Base-by-base conservation (phyloP, 2,888 invertebrate species). In the Rhamnusium bicolor region DNA sequence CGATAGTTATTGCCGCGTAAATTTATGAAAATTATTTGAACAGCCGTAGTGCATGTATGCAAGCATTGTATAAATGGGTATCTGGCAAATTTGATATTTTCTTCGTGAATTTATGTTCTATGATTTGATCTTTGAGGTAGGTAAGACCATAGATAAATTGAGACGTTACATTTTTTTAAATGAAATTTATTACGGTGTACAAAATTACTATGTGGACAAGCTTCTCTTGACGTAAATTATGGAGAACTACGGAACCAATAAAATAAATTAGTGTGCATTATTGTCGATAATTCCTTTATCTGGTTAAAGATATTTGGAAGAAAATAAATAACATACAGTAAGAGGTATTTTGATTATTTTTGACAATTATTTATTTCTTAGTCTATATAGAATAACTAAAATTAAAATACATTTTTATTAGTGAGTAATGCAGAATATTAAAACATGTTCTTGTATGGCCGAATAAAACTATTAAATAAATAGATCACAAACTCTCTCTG, bases 1-100 rank as follows among this genome's bases (percentile, higher is more conserved):
- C 10, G 29, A 18, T 32, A 68, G 49, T 56, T 60, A 49, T 62
- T 69, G 14, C 60, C 56, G 65, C 51, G 27, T 40, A 53, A 53
- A 65, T 40, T 40, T 40, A 12, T 40, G 40, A n/a, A 65, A 69
- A 54, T 56, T 68, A 71, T 67, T 70, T 75, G 82, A 77, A 21
- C 78, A 70, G 72, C 72, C 78, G 60, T 29, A 71, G 70, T 79
- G 81, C 82, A 81, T 80, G 81, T 77, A 80, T 74, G 78, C 74
- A 73, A 73, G 69, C 74, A 77, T 80, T 80, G 77, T 81, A 83
- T 81, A 83, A 84, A 81, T 82, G 80, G 81, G 63, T 81, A 81
- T 79, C 81, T 82, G 82, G 83, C 84, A 84, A 85, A 85, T 85
- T 83, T 83, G 83, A 83, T 83, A 81, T 83, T 84, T 83, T 82